Conservation (phyloP, 2,888 invertebrate species). For the Entomobrya multifasciata region DNA sequence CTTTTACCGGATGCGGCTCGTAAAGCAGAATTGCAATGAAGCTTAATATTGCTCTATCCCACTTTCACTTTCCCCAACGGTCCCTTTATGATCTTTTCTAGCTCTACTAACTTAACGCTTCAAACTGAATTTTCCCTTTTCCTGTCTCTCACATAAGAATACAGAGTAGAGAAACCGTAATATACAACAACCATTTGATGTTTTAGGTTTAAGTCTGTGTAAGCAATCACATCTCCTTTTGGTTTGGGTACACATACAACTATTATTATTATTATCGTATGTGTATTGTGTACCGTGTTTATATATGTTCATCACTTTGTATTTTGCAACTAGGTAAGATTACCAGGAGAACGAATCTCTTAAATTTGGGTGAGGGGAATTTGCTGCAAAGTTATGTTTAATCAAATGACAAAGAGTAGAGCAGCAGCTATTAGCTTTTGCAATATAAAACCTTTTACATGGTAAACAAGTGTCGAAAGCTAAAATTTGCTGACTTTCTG, state of each 20-base stretch:
- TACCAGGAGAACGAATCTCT: slow-evolving; percentile 40
- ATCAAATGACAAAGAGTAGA: slow-evolving; percentile 64
- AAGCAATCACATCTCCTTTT: slow-evolving; percentile 14
- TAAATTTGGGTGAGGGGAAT: slow-evolving; percentile 44
- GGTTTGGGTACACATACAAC: background rate
- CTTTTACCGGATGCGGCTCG: slow-evolving; percentile 66
- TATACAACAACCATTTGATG: slow-evolving; percentile 23
- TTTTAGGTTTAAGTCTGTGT: slow-evolving; percentile 14
- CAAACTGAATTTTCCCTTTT: slow-evolving; percentile 33
- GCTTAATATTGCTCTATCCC: slow-evolving; percentile 69
- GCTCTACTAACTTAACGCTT: slow-evolving; percentile 39
- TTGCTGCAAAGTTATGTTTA: slow-evolving; percentile 51
- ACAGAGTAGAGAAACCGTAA: background rate
- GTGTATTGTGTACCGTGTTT: too few relatives aligned
- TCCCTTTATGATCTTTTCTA: slow-evolving; percentile 63
- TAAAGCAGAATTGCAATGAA: slow-evolving; percentile 72
- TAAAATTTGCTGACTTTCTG: too few relatives aligned
- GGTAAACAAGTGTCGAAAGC: too few relatives aligned
- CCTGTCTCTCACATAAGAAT: background rate
- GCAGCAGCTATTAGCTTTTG: slow-evolving; percentile 62
- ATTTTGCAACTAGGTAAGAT: background rate
- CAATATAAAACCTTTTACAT: too few relatives aligned
- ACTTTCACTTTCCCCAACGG: slow-evolving; percentile 57
- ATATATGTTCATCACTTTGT: background rate
- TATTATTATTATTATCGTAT: background rate